Evolutionary conservation across 2,113 vertebrate genomes (phyloP), one percentile per base, ranked within the genome.

Genomic region (Desmodus rotundus): DNA sequence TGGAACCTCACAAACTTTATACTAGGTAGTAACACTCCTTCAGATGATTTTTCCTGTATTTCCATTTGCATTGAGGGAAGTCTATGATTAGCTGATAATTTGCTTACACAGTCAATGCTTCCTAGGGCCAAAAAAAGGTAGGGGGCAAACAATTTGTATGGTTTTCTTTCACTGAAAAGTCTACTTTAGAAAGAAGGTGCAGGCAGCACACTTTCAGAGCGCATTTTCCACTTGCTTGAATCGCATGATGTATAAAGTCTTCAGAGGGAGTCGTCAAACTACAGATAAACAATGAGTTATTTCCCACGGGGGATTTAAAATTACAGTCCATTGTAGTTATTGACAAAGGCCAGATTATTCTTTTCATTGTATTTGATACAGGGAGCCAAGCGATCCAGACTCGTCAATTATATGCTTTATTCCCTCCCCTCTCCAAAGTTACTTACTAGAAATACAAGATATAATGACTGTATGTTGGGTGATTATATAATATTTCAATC

Each of bases 261-360:
- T 95, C 19, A 24, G 58, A 65, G 90, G 78, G 73, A 94, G 41
- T 73, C 89, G 95, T 63, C 12, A 0, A 0, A 36, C 63, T 86
- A 50, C 10, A 82, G 96, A 93, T 93, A 96, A 97, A 97, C 96
- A 98, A 95, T 73, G 87, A 97, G 76, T 92, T 96, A 97, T 95
- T 98, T 81, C 95, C 93, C 54, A 87, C 2, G 0, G 14, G 96
- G 88, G 43, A 78, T 87, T 97, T 96, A 90, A 94, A 98, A 97
- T 97, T 95, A 92, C 74, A 97, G 88, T 84, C 96, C 94, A 82
- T 98, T 96, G 96, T 85, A 84, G 94, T 89, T 94, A 78, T 91
- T 93, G 97, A 92, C 88, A 87, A 47, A 84, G 72, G 5, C 90
- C 78, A 96, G 95, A 87, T 97, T 95, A 73, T 70, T 97, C 43